phyloP scores from a whole-genome alignment of 2,113 vertebrate genomes.

The Lucifuga dentata region DNA sequence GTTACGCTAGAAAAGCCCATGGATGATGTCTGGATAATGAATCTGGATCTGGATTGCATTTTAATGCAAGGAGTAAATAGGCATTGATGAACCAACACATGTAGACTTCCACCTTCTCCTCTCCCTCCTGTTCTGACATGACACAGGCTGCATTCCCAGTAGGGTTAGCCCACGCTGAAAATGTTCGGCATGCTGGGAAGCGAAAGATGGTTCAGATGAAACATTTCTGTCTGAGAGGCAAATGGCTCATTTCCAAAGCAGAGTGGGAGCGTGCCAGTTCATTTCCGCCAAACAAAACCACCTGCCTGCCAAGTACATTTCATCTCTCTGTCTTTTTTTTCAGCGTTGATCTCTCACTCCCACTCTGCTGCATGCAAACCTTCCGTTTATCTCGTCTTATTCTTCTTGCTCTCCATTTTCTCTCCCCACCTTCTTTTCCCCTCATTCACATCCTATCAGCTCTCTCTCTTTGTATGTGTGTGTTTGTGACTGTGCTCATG shows the following conservation, averaged over 20 bases:
- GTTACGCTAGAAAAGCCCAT: no score
- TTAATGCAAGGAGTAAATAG: no score
- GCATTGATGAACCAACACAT: no score
- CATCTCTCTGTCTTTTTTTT: not conserved
- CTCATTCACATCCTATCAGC: constrained; percentile 21
- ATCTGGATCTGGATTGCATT: no score
- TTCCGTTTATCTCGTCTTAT: not conserved
- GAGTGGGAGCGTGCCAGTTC: not conserved
- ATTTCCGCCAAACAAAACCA: not conserved
- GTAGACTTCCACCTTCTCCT: not conserved
- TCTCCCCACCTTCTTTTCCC: constrained; percentile 19
- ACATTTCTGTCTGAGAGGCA: not conserved
- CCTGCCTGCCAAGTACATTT: constrained; percentile 7
- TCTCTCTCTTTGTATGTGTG: not conserved
- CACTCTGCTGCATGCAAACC: not conserved
- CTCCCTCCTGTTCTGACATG: not conserved
- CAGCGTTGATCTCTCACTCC: not conserved
- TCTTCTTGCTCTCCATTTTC: not conserved
- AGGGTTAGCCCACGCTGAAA: not conserved
- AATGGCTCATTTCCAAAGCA: constrained; percentile 7
- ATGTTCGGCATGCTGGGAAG: not conserved
- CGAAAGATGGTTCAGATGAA: constrained; percentile 13
- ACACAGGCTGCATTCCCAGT: not conserved
- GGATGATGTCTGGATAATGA: no score
- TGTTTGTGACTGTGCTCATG: not conserved